Evolutionary conservation across 2,113 vertebrate species (phyloP).

Genomic region (Phalacrocorax pelagicus): DNA sequence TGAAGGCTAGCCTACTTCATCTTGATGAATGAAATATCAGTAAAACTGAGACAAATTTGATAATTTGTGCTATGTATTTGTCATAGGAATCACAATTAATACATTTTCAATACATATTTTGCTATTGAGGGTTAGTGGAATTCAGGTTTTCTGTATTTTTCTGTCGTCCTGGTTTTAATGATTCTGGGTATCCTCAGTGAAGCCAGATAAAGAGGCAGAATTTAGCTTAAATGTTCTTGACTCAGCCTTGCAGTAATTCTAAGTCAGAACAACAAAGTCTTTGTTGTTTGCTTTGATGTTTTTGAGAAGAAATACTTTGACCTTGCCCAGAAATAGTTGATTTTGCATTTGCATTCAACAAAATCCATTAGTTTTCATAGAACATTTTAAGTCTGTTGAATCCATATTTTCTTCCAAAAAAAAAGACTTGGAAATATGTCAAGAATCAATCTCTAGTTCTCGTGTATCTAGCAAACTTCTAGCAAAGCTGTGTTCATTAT

Average conservation of each 20-base stretch:
- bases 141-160: background rate
- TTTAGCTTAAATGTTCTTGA: background rate
- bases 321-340: background rate
- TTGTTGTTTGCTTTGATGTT: background rate
- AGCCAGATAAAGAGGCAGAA: background rate
- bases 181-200: background rate
- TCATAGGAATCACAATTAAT: background rate
- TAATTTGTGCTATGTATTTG: background rate
- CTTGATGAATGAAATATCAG: background rate
- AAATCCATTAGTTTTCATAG: background rate
- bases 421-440: background rate
- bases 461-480: background rate
- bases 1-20: background rate
- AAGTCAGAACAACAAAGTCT: background rate
- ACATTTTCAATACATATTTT: background rate
- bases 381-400: background rate
- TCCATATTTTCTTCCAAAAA: background rate
- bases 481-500: background rate
- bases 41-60: background rate
- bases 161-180: background rate
- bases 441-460: background rate
- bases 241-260: background rate
- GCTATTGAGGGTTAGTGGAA: background rate
- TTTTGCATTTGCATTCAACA: background rate
- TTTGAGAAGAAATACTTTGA: background rate